Conservation (phyloP, 2,113 vertebrate species). For the Nothobranchius furzeri region DNA sequence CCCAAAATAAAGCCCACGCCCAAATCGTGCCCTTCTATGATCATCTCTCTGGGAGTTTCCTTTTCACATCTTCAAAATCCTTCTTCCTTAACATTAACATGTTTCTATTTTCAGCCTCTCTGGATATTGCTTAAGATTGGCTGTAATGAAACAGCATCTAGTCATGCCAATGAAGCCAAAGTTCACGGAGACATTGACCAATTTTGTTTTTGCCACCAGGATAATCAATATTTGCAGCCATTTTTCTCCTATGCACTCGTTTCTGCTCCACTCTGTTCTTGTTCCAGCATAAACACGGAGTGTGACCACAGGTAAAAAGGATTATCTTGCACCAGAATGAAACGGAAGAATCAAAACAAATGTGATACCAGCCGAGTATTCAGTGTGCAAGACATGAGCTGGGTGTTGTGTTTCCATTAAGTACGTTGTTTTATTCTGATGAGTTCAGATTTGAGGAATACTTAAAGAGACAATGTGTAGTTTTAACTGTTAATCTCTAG, state of each 20-base stretch:
- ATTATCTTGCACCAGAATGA: constrained; percentile 15
- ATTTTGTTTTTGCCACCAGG: constrained; percentile 58
- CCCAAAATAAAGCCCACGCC: constrained; percentile 50
- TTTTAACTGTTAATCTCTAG: too few species aligned
- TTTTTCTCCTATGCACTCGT: constrained; percentile 40
- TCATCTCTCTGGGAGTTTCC: constrained; percentile 53
- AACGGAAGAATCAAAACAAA: constrained; percentile 26
- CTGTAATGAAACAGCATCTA: constrained; percentile 5
- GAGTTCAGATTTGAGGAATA: too few species aligned
- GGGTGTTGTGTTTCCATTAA: neutral
- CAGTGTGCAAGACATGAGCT: constrained; percentile 1
- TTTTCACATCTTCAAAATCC: constrained; percentile 35
- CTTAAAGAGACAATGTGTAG: too few species aligned
- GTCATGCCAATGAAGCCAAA: constrained; percentile 22
- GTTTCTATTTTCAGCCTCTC: constrained; percentile 24
- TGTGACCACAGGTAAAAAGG: neutral
- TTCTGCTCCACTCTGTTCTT: constrained; percentile 25
- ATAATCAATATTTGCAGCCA: constrained; percentile 63
- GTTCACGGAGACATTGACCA: constrained; percentile 35
- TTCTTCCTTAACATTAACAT: constrained; percentile 16
- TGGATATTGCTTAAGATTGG: neutral
- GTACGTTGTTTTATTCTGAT: neutral
- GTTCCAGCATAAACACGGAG: neutral
- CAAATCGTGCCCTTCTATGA: constrained; percentile 50
- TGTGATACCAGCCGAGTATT: constrained; percentile 1